Base-by-base conservation (phyloP, 2,888 invertebrate genomes). In the Rhagonycha fulva region DNA sequence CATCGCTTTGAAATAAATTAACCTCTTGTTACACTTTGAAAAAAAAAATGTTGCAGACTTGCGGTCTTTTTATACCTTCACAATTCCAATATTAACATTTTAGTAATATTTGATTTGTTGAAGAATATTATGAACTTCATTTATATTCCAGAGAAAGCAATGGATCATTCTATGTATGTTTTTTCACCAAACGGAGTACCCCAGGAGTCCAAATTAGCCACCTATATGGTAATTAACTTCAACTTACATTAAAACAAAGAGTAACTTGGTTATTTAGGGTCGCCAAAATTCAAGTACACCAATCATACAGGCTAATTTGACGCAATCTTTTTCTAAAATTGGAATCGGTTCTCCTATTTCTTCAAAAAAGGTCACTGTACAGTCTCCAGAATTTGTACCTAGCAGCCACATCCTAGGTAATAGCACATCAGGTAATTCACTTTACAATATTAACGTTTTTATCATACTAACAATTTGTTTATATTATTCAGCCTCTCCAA, bases 151-250 rank as follows among this genome's bases (percentile, higher is more conserved):
- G 76, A 71, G 70, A 70, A 30, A 72, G 70, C 80, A 80, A 95
- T 95, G 95, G 95, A 95, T 90, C 94, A 95, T 90, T 94, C 93
- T 80, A 91, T 94, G 87, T 92, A 93, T 85, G 92, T 92, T 84
- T 89, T 90, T 79, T 90, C 93, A 79, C 90, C 93, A 75, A 91
- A 92, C 89, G 94, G 94, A 84, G 91, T 95, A 84, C 95, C 95
- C 68, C 93, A 95, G 87, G 95, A 95, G 88, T 95, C 95, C 78
- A 95, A 95, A 89, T 89, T 95, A 86, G 94, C 94, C 77, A 95
- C 94, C 78, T 95, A 95, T 86, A 95, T 95, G 95, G 95, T 95
- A 88, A 62, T 9, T 69, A 60, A 76, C 30, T 62, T 74, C 62
- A 67, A 62, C 19, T 72, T 70, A 23, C 10, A 60, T 75, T 24